phyloP scores from a whole-genome alignment of 2,888 invertebrate genomes.

The Hypercompe scribonia region DNA sequence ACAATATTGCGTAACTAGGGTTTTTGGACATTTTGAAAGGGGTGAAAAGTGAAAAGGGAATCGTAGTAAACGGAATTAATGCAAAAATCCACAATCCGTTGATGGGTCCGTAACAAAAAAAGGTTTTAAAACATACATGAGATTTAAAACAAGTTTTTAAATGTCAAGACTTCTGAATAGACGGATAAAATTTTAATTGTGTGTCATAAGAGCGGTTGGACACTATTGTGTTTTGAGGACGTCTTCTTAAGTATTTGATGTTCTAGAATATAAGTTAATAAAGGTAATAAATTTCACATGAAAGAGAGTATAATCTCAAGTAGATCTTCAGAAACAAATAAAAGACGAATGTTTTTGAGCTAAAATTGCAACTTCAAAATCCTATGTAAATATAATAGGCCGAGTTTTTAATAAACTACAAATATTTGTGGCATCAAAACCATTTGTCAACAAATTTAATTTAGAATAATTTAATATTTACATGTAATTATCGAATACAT shows the following conservation, averaged over 20 bases:
- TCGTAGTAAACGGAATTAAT: background rate
- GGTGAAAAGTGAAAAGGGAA: too few species aligned
- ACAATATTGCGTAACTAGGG: background rate
- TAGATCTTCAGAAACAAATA: too few species aligned
- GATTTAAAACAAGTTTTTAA: background rate
- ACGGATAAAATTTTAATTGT: background rate
- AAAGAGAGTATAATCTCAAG: too few species aligned
- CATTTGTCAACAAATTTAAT: too few species aligned
- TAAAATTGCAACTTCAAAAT: too few species aligned
- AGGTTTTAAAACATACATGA: background rate
- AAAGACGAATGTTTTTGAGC: too few species aligned
- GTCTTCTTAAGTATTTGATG: background rate
- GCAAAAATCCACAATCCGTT: background rate
- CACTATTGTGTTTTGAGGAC: background rate
- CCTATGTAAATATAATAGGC: too few species aligned
- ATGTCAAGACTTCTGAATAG: background rate
- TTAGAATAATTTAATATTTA: too few species aligned
- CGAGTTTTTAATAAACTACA: too few species aligned
- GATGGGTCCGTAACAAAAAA: background rate
- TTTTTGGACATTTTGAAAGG: background rate
- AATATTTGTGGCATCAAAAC: too few species aligned
- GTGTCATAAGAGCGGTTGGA: background rate
- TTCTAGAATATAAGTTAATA: background rate
- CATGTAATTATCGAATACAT: too few species aligned
- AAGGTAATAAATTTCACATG: too few species aligned